Conservation (phyloP, 2,888 invertebrate species). For the Biston stratarius region DNA sequence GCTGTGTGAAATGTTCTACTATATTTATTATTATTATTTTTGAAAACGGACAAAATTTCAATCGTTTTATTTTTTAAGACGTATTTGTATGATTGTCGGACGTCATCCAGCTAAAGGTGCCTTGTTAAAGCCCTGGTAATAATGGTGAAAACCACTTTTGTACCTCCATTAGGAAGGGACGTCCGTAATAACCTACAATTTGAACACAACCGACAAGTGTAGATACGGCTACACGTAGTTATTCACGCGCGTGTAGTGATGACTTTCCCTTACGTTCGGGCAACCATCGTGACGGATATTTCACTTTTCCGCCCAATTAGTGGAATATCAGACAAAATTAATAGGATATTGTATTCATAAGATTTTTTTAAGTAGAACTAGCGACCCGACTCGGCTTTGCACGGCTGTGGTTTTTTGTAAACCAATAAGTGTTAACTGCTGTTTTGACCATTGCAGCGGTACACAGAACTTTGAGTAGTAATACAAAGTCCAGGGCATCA, state of each 20-base stretch:
- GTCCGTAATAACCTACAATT: slow-evolving; percentile 41
- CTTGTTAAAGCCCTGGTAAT: not conserved
- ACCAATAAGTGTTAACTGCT: no score
- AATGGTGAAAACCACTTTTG: slow-evolving; percentile 9
- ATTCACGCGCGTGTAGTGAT: slow-evolving; percentile 12
- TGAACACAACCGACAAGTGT: slow-evolving; percentile 38
- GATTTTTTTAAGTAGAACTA: no score
- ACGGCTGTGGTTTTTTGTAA: no score
- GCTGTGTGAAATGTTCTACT: no score
- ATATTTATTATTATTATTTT: no score
- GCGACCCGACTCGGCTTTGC: no score
- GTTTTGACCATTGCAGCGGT: no score
- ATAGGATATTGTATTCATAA: no score
- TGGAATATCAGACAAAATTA: not conserved
- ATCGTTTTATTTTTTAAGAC: no score
- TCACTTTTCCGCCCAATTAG: slow-evolving; percentile 50
- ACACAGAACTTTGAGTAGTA: no score
- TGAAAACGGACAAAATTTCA: no score
- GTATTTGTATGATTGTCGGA: not conserved
- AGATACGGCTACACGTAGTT: slow-evolving; percentile 6
- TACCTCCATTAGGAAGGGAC: slow-evolving; percentile 24
- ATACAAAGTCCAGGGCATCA: no score
- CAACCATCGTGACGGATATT: slow-evolving; percentile 56
- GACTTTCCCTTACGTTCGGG: slow-evolving; percentile 60
- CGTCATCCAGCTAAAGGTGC: not conserved